Evolutionary conservation across 1,140 invertebrate genomes (phyloP).

Genomic region (Archegozetes longisetosus): DNA sequence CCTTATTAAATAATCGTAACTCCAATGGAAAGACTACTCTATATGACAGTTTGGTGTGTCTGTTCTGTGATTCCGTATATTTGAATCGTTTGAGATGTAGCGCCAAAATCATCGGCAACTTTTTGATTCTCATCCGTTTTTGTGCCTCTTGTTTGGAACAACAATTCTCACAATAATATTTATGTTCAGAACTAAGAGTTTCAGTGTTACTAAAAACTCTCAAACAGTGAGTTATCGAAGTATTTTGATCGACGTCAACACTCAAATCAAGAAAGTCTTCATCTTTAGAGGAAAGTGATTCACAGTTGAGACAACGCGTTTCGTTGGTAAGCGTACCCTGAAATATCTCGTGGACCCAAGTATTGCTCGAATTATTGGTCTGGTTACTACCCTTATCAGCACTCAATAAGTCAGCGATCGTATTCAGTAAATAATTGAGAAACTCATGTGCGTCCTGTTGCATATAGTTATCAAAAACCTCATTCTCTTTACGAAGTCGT

Average conservation of each 20-base stretch:
- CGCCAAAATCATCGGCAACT: constrained; percentile 90
- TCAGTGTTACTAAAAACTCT: constrained; percentile 96
- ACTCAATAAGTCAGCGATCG: constrained; percentile 45
- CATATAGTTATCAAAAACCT: constrained; percentile 99
- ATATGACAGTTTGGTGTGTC: constrained; percentile 97
- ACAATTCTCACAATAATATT: constrained; percentile 99
- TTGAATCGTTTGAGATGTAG: constrained; percentile 95
- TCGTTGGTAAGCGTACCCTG: constrained; percentile 98
- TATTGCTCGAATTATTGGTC: background rate
- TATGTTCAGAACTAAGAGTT: constrained; percentile 97
- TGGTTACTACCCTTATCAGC: constrained; percentile 12
- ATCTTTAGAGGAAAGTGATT: constrained; percentile 57
- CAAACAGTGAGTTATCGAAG: constrained; percentile 94
- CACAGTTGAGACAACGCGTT: constrained; percentile 96
- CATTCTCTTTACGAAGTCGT: constrained; percentile 93
- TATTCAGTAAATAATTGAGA: constrained; percentile 94
- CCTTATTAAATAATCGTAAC: constrained; percentile 90
- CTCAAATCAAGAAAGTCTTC: constrained; percentile 98
- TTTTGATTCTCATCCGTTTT: constrained; percentile 92
- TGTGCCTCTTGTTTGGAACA: constrained; percentile 97
- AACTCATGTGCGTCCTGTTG: constrained; percentile 99
- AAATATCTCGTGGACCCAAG: constrained; percentile 99
- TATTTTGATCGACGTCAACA: constrained; percentile 98
- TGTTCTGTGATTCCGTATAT: constrained; percentile 95
- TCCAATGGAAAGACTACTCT: constrained; percentile 96